Percentiles rank a stretch among this genome's conserved stretches.
Conservation (phyloP, 1,140 invertebrate genomes). For the Cydia amplana region DNA sequence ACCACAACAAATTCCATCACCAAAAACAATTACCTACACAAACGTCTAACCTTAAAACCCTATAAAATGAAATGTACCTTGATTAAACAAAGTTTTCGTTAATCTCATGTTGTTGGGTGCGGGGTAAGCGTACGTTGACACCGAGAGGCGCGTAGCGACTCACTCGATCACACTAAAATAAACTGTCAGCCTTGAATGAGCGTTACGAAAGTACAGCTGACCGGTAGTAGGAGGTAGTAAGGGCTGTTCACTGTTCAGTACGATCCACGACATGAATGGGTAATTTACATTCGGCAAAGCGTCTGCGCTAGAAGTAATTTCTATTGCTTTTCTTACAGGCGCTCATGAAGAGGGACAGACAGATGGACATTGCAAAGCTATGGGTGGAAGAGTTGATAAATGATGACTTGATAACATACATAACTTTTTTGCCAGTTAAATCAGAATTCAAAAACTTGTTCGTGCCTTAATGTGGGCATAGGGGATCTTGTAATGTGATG, state of each 20-base stretch:
- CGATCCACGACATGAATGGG: neutral
- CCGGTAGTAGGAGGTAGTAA: neutral
- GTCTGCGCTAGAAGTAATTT: neutral
- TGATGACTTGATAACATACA: no score
- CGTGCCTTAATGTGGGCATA: no score
- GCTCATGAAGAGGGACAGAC: neutral
- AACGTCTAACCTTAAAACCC: neutral
- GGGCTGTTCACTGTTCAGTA: neutral
- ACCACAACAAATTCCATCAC: no score
- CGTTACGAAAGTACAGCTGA: neutral
- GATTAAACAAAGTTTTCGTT: neutral
- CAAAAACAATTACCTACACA: neutral
- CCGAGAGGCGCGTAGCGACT: neutral
- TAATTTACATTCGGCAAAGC: neutral
- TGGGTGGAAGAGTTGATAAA: no score
- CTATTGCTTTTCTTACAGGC: neutral
- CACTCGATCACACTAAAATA: neutral
- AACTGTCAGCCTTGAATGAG: neutral
- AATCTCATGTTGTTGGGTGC: neutral
- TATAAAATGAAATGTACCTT: neutral
- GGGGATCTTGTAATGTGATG: no score
- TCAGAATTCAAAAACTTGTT: no score
- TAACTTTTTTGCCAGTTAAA: no score
- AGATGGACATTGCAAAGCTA: no score
- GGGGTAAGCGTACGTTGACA: neutral